Percentiles rank a stretch among this genome's conserved stretches.
Conservation (phyloP, 2,797 vertebrate genomes). For the Rhincodon typus region DNA sequence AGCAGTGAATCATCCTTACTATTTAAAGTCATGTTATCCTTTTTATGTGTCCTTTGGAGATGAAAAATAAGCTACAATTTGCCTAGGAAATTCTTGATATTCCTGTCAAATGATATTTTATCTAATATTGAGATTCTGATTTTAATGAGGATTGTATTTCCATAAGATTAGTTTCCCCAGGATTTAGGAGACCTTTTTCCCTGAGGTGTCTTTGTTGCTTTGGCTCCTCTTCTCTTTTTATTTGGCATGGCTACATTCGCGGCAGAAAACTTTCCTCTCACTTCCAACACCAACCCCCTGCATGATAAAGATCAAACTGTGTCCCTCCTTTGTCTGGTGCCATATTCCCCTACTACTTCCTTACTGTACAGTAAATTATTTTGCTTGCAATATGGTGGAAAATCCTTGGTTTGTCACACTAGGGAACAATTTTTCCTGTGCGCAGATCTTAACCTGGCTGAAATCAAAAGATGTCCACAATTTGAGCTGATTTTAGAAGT, state of each 20-base stretch:
- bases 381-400: not conserved
- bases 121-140: not conserved
- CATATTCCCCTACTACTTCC: not conserved
- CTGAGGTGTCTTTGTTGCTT: conserved; percentile 36
- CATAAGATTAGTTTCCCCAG: not conserved
- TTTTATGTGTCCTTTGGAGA: conserved; percentile 23
- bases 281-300: conserved; percentile 45
- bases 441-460: not conserved
- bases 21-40: conserved; percentile 23
- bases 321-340: not conserved
- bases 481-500: not conserved
- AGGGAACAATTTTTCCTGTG: not conserved
- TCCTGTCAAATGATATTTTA: conserved; percentile 29
- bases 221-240: conserved; percentile 40
- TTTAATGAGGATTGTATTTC: conserved; percentile 27
- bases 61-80: conserved; percentile 11
- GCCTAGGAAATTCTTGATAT: conserved; percentile 20
- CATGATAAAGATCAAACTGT: conserved; percentile 50
- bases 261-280: conserved; percentile 42
- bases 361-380: not conserved
- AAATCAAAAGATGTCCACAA: not conserved
- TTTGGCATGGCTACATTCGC: conserved; percentile 45
- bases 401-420: not conserved
- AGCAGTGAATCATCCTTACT: not conserved
- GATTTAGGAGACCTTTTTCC: not conserved